These are phyloP conservation scores for Pontoporia blainvillei DNA, from an alignment of 2,113 vertebrate genomes.

Conservation along the genomic window DNA sequence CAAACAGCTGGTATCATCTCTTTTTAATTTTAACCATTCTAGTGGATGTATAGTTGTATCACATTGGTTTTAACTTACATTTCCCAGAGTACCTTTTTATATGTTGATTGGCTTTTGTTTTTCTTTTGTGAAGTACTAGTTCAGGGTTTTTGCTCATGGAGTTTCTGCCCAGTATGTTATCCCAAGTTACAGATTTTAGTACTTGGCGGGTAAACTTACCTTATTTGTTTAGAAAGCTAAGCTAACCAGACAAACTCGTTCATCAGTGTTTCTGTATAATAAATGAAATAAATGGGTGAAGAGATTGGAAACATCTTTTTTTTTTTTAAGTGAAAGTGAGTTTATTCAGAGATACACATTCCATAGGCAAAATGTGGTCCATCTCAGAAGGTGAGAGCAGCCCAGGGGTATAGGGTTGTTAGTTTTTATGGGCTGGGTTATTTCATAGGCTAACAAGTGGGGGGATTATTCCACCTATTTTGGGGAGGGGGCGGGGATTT, in stretches of 20 bases:
- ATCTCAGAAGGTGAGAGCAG: background rate
- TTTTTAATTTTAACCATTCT: background rate
- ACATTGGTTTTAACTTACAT: background rate
- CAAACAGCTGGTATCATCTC: background rate
- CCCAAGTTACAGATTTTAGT: background rate
- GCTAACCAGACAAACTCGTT: background rate
- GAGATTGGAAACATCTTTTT: background rate
- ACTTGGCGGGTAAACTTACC: background rate
- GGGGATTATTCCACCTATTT: background rate
- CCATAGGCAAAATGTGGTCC: background rate
- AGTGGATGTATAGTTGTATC: background rate
- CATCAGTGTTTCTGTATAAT: background rate
- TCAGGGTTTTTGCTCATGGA: background rate
- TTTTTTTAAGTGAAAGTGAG: background rate
- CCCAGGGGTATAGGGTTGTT: background rate
- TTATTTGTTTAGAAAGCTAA: constrained; percentile 19
- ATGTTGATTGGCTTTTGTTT: background rate
- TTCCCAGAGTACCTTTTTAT: background rate
- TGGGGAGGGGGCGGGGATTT: background rate
- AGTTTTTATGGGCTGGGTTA: background rate
- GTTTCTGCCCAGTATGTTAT: background rate
- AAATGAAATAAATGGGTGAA: background rate
- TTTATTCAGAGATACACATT: background rate
- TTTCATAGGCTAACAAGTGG: background rate
- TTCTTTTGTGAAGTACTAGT: background rate